Conservation (phyloP, 1,140 invertebrate genomes). For the Heterodera carotae region DNA sequence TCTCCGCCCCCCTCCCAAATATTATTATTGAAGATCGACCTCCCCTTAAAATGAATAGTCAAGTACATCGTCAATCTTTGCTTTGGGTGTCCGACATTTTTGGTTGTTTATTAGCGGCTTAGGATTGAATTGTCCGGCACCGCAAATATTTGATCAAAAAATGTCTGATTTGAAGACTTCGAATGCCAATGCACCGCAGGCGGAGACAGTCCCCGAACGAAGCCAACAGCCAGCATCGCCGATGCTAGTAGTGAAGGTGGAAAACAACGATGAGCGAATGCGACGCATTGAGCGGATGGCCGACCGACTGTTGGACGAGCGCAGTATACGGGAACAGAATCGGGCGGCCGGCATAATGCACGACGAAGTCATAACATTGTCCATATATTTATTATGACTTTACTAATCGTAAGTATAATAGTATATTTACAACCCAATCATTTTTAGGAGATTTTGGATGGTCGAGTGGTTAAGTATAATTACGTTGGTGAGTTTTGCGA, state of each 20-base stretch:
- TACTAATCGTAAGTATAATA: neutral
- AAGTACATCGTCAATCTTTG: no score
- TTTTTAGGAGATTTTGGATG: conserved; percentile 16
- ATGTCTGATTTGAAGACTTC: no score
- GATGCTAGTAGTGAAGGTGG: neutral
- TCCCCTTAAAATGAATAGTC: no score
- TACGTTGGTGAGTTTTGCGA: conserved; percentile 9
- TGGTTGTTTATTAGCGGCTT: no score
- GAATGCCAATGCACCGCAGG: no score
- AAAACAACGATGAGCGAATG: conserved; percentile 7
- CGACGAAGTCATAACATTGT: conserved; percentile 21
- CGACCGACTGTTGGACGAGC: neutral
- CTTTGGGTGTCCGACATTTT: no score
- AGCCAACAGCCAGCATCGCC: no score
- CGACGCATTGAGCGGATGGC: neutral
- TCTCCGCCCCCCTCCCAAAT: no score
- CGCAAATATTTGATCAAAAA: no score
- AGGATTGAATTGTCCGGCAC: no score
- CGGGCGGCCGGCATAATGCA: conserved; percentile 25
- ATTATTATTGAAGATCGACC: no score
- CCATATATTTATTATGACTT: neutral
- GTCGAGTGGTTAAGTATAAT: conserved; percentile 4
- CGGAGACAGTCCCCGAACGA: no score
- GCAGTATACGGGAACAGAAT: neutral
- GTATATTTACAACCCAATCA: neutral